Percentiles rank a stretch among this genome's conserved stretches.
Conservation (phyloP, 2,888 invertebrate genomes). For the Hanleya hanleyi region DNA sequence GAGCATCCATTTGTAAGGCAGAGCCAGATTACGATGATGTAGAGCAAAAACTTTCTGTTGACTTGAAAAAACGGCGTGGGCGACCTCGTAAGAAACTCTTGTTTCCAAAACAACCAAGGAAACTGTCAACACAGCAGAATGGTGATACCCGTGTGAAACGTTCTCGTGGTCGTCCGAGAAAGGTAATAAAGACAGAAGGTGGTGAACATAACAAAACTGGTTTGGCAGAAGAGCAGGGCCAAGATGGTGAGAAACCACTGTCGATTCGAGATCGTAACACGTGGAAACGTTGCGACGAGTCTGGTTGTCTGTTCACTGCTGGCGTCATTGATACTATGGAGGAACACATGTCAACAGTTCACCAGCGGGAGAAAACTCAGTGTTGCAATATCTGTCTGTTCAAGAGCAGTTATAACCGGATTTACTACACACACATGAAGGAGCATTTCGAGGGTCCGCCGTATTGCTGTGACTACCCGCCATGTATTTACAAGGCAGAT, state of each 20-base stretch:
- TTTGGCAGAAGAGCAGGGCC: background rate
- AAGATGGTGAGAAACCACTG: conserved; percentile 22
- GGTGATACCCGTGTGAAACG: conserved; percentile 28
- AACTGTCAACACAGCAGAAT: conserved; percentile 18
- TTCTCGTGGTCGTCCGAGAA: conserved; percentile 12
- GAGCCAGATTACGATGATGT: background rate
- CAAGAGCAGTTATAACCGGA: conserved; percentile 79
- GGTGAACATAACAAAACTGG: conserved; percentile 18
- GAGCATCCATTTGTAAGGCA: conserved; percentile 10
- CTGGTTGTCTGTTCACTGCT: conserved; percentile 47
- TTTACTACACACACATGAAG: conserved; percentile 79
- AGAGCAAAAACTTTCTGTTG: background rate
- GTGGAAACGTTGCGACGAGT: conserved; percentile 31
- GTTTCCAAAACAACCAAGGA: background rate
- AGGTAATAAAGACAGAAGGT: conserved; percentile 9
- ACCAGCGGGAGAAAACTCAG: conserved; percentile 31
- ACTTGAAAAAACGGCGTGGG: background rate
- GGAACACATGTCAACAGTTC: conserved; percentile 48
- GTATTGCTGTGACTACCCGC: conserved; percentile 77
- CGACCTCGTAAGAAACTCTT: background rate
- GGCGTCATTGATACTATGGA: conserved; percentile 35
- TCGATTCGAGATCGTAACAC: background rate
- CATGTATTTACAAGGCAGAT: conserved; percentile 76
- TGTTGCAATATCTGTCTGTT: conserved; percentile 79
- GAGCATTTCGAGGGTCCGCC: conserved; percentile 78